Evolutionary conservation across 2,888 invertebrate species (phyloP), one percentile per base, ranked within the genome.

Genomic region (Nesidiocoris tenuis): DNA sequence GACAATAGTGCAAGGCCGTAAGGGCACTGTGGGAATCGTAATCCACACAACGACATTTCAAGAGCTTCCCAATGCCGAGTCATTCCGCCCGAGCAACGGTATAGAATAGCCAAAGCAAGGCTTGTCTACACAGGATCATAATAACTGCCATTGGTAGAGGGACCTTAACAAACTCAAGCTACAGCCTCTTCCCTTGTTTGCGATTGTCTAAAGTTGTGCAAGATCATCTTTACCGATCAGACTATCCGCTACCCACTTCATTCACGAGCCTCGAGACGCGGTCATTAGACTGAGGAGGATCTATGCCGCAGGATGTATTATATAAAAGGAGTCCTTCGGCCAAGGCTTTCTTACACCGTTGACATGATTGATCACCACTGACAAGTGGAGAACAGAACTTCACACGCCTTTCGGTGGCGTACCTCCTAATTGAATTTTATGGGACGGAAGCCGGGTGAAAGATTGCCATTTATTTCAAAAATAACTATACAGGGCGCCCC

Each of bases 231-330:
- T 59, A 59, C 57, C 61, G 57, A 70, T 70, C 70, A 23, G 22
- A 57, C 70, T 70, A 59, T 59, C 70, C 70, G 59, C 70, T 70
- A 59, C 70, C 70, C 70, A 70, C 70, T 70, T 70, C 70, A 70
- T 70, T 70, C 70, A 70, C 70, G 70, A 68, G 56, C 57, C 23
- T 21, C 67, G n/a, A 39, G 39, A 39, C 5, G 12, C 39, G 70
- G 70, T 70, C 70, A 70, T 70, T 70, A 70, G 39, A 39, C 3
- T 7, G 39, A 39, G 39, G 3, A 3, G 39, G n/a, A n/a, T n/a
- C n/a, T n/a, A n/a, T n/a, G n/a, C n/a, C n/a, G n/a, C n/a, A n/a
- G n/a, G 12, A 3, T 39, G 12, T 3, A 39, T 3, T 7, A 12
- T 39, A 39, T 39, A 39, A 39, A 39, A 39, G 39, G 39, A 39